phyloP scores from a whole-genome alignment of 2,113 vertebrate genomes.

The Anguilla japonica region DNA sequence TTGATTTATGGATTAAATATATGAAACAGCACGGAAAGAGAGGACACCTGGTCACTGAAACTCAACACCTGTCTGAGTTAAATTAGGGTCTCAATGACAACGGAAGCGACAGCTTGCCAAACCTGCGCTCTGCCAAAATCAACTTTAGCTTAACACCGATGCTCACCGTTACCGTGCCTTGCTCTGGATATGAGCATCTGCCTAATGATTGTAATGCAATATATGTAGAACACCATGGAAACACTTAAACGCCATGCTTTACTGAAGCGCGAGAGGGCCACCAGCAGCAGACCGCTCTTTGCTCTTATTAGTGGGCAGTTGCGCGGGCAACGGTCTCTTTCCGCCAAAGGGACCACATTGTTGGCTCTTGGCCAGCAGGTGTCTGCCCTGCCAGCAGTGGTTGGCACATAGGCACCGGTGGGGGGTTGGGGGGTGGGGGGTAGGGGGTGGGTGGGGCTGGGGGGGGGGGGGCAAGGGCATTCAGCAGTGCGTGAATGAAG shows the following conservation, averaged over 20 bases:
- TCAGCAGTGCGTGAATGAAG: not conserved
- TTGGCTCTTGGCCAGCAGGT: constrained; percentile 1
- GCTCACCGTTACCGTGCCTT: too few species aligned
- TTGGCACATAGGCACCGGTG: not conserved
- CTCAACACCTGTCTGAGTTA: not conserved
- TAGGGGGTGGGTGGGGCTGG: not conserved
- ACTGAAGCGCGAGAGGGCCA: too few species aligned
- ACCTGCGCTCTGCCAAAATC: not conserved
- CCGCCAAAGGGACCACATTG: not conserved
- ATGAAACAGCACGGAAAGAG: not conserved
- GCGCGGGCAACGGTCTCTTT: not conserved
- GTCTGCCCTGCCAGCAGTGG: not conserved
- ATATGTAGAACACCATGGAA: too few species aligned
- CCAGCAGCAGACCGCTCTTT: not conserved
- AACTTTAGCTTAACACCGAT: not conserved
- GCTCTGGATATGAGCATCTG: too few species aligned
- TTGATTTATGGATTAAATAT: not conserved
- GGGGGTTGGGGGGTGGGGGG: not conserved
- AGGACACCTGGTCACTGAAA: not conserved
- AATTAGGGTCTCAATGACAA: not conserved
- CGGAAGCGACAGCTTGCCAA: not conserved
- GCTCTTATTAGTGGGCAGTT: not conserved
- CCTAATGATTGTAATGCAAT: too few species aligned
- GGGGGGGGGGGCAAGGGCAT: not conserved
- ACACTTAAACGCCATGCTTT: too few species aligned